Conservation (phyloP, 2,888 invertebrate genomes). For the Polietes domitor region DNA sequence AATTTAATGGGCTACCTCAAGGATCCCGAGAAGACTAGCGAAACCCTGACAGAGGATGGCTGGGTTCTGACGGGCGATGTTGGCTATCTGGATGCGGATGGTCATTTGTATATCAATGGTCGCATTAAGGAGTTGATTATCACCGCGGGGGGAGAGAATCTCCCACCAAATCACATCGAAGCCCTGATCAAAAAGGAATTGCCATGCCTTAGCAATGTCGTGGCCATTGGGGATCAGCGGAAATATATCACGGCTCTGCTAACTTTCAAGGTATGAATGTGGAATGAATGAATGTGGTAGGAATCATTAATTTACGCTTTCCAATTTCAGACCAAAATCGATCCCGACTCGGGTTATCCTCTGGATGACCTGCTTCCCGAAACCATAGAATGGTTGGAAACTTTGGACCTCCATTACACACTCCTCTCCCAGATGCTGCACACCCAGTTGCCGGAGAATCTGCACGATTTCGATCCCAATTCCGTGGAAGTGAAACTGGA, state of each 20-base stretch:
- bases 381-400: conserved; percentile 86
- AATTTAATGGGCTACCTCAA: conserved; percentile 95
- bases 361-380: conserved; percentile 85
- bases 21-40: conserved; percentile 86
- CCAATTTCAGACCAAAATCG: neutral
- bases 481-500: conserved; percentile 82
- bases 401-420: conserved; percentile 85
- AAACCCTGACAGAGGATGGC: conserved; percentile 88
- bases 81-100: conserved; percentile 88
- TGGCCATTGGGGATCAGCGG: conserved; percentile 92
- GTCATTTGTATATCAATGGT: conserved; percentile 88
- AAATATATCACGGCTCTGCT: conserved; percentile 93
- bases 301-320: no score
- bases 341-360: conserved; percentile 85
- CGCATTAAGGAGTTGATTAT: conserved; percentile 91
- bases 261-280: conserved; percentile 87
- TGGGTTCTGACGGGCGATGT: conserved; percentile 94
- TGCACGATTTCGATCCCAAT: conserved; percentile 76
- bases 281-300: neutral
- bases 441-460: conserved; percentile 67
- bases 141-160: conserved; percentile 97
- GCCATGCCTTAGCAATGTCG: conserved; percentile 88
- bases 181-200: conserved; percentile 88
- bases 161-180: conserved; percentile 93
- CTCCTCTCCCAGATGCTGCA: conserved; percentile 84